Percentiles rank a stretch among this genome's conserved stretches.
These are phyloP conservation scores for Amia ocellicauda DNA, from an alignment of 2,113 vertebrate species.

Conservation along the genomic window DNA sequence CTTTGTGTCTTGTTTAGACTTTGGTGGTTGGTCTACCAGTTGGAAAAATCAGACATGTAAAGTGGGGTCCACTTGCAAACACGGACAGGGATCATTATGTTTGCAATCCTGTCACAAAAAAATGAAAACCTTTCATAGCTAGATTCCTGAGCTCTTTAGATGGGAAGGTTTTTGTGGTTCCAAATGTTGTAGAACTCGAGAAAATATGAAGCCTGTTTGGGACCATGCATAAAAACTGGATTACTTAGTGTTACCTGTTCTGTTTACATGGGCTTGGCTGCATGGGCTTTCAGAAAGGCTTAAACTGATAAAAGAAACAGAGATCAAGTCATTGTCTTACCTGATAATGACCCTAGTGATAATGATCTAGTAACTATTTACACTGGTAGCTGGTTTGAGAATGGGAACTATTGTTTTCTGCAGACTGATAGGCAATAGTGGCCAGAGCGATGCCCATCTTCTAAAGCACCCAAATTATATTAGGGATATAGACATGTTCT, in stretches of 20 bases:
- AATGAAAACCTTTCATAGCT: too few species aligned
- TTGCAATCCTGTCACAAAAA: constrained; percentile 25
- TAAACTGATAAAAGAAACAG: constrained; percentile 37
- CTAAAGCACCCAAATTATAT: constrained; percentile 43
- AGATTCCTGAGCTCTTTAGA: constrained; percentile 44
- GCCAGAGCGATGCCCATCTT: constrained; percentile 39
- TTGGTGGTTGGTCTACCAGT: constrained; percentile 28
- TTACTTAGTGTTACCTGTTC: constrained; percentile 48
- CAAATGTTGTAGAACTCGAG: constrained; percentile 46
- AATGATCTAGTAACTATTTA: constrained; percentile 58
- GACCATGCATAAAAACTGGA: constrained; percentile 37
- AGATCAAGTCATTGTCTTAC: constrained; percentile 39
- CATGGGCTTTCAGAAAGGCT: constrained; percentile 55
- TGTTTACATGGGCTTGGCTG: constrained; percentile 30
- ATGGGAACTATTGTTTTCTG: constrained; percentile 54
- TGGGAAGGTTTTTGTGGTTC: constrained; percentile 42
- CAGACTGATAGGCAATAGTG: constrained; percentile 36
- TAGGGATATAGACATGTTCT: constrained; percentile 50
- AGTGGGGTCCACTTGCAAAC: constrained; percentile 41
- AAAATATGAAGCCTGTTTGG: constrained; percentile 20
- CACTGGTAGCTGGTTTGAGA: constrained; percentile 56
- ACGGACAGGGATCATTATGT: constrained; percentile 53
- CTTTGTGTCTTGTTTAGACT: constrained; percentile 49
- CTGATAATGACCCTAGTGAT: constrained; percentile 59
- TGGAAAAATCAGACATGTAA: constrained; percentile 45